Base-by-base conservation (phyloP, 2,888 invertebrate species). In the Drosophila neotestacea region DNA sequence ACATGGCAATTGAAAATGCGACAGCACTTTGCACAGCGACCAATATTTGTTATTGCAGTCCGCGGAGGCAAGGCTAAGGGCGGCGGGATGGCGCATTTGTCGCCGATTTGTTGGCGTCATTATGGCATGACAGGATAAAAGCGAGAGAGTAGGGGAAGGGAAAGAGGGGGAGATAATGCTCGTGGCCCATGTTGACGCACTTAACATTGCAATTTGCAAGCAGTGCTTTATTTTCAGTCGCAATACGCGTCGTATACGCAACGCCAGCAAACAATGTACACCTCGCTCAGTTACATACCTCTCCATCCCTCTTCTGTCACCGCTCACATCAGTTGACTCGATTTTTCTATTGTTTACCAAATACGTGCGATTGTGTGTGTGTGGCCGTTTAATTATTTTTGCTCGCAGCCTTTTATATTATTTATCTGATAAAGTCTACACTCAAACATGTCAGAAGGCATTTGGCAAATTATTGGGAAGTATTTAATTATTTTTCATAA, bases 81-180 rank as follows among this genome's bases (percentile, higher is more conserved):
- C 28, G 22, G 27, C 9, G 7, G 28, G 41, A 22, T 38, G 56
- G 59, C 55, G 34, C 74, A 88, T 79, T 88, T 85, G 86, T 68
- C 77, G 77, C 73, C 79, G 79, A 85, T 82, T 88, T 82, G 88
- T 71, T 85, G 83, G 85, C 88, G 85, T 85, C 83, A 88, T 88
- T 85, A 83, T 77, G 85, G 54, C 66, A 50, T 13, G 39, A 30
- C 32, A 34, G 22, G 60, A 36, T 46, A 44, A 38, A 32, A 16
- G 28, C 16, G 32, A 22, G 10, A 7, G 46, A 3, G 4, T 22
- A 32, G 9, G 27, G 44, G 27, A 7, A 22, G 27, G 22, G 10
- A 3, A 22, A 22, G 28, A 44, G 46, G 9, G 9, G 39, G 16
- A 42, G 60, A 58, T 73, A 63, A 64, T 61, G 68, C 54, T 56